Percentiles rank a stretch among this genome's conserved stretches.
These are phyloP conservation scores for Nematostella vectensis DNA, from an alignment of 92 coral and sea anemone species.

Conservation along the genomic window DNA sequence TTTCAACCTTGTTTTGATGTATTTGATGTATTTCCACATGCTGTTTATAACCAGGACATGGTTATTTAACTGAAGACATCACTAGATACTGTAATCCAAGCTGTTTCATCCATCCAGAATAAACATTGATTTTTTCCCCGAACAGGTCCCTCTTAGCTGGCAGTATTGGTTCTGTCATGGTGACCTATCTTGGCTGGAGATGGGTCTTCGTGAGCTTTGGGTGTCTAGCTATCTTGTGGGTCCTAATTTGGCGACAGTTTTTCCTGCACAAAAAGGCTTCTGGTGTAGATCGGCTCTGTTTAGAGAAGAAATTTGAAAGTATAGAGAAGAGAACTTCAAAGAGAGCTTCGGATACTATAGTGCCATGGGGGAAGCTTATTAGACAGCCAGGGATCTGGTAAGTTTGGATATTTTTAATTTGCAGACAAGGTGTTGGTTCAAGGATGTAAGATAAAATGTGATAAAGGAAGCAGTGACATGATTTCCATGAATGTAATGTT, in stretches of 20 bases:
- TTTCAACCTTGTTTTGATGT: no score
- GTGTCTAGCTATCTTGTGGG: conserved; percentile 32
- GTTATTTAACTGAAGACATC: no score
- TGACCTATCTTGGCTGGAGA: conserved; percentile 48
- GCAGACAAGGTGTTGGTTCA: no score
- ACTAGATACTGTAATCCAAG: no score
- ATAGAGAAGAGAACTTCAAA: not conserved
- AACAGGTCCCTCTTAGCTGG: conserved; percentile 40
- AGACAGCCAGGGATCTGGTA: conserved; percentile 45
- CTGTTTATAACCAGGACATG: no score
- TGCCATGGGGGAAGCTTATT: conserved; percentile 43
- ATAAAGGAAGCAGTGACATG: no score
- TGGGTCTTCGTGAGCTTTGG: conserved; percentile 63
- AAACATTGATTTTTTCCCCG: not conserved
- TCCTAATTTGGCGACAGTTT: conserved; percentile 38
- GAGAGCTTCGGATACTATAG: not conserved
- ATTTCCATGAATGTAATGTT: no score
- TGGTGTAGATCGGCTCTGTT: conserved; percentile 2
- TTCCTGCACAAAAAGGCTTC: conserved; percentile 18
- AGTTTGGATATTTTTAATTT: conserved; percentile 2
- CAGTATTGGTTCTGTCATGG: conserved; percentile 53
- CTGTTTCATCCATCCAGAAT: no score
- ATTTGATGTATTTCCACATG: no score
- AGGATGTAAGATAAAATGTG: no score
- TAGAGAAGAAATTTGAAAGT: conserved; percentile 22